Evolutionary conservation across 2,113 vertebrate genomes (phyloP), one percentile per base, ranked within the genome.

Genomic region (Eupsittula cactorum): DNA sequence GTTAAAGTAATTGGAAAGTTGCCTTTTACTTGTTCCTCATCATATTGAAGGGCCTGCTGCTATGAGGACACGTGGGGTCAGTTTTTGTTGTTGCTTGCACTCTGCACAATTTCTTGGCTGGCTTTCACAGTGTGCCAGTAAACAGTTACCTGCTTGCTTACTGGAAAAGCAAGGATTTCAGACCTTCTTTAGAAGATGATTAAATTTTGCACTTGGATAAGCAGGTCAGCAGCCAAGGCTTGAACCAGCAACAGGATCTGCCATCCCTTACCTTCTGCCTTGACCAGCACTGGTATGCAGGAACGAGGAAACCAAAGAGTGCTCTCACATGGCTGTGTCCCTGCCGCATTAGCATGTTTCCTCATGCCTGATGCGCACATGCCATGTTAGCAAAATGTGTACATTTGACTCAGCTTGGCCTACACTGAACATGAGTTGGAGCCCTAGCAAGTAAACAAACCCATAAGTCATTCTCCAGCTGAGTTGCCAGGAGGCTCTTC

Each of bases 171-270:
- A 13, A 41, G 64, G 92, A 84, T 85, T 76, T 69, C 69, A 93
- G 83, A 47, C n/a, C 29, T 10, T 27, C 52, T 81, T 86, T 62
- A 46, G 71, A 74, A 88, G 67, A 53, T 78, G 13, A 88, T 82
- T 96, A 86, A 92, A 83, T 88, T 92, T 93, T 88, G 52, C 88
- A 57, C 68, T 77, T 60, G 59, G 80, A 83, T 92, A 75, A 93
- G 80, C 76, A 88, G 88, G 42, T 55, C 88, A 81, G 68, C 64
- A 90, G n/a, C 63, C 69, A 81, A 69, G 13, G 20, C 44, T 77
- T 4, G 2, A 78, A 12, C 13, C 4, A 5, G 42, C 31, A 39
- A 11, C 4, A 47, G 49, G 46, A 21, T 90, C 64, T 92, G 65
- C 25, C 0, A 0, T 39, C 12, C 39, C 52, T 75, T 64, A 18